These are phyloP conservation scores for Hoplostethus mediterraneus DNA, from an alignment of 2,797 vertebrate genomes.

Conservation along the genomic window DNA sequence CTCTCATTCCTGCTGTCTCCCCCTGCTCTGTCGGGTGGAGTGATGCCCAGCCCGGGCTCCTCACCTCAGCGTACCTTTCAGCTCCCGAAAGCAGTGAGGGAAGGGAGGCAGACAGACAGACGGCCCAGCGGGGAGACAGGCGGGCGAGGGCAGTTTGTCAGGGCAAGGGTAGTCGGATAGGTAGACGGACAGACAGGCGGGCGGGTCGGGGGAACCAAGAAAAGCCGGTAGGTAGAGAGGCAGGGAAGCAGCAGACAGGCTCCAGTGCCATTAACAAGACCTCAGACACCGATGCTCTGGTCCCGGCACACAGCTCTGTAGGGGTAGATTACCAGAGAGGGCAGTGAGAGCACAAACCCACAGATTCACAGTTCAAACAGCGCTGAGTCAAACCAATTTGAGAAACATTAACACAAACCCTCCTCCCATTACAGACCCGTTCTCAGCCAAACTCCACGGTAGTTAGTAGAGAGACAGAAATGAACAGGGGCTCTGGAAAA, in stretches of 20 bases:
- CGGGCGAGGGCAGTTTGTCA: neutral
- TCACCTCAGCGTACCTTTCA: constrained; percentile 26
- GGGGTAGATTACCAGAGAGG: constrained; percentile 48
- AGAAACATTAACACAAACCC: constrained; percentile 31
- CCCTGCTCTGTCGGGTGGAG: constrained; percentile 20
- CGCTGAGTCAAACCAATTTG: constrained; percentile 5
- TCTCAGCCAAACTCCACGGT: neutral
- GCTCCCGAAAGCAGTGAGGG: neutral
- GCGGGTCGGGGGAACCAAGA: neutral
- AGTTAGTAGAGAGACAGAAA: too few species aligned
- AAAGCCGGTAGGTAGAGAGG: neutral
- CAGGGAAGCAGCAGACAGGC: constrained; percentile 45
- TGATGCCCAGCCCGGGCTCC: constrained; percentile 43
- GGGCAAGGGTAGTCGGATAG: neutral
- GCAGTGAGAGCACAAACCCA: constrained; percentile 48
- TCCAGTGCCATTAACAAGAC: constrained; percentile 55
- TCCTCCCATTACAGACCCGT: constrained; percentile 20
- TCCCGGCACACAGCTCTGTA: constrained; percentile 39
- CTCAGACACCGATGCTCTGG: constrained; percentile 40
- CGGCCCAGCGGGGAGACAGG: neutral
- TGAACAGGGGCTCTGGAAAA: too few species aligned
- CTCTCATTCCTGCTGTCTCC: constrained; percentile 32
- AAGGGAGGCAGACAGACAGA: neutral
- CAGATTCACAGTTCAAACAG: neutral
- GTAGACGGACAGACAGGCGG: too few species aligned